Percentiles rank a stretch among this genome's conserved stretches.
Conservation (phyloP, 2,113 vertebrate species). For the Hirundichthys speculiger region DNA sequence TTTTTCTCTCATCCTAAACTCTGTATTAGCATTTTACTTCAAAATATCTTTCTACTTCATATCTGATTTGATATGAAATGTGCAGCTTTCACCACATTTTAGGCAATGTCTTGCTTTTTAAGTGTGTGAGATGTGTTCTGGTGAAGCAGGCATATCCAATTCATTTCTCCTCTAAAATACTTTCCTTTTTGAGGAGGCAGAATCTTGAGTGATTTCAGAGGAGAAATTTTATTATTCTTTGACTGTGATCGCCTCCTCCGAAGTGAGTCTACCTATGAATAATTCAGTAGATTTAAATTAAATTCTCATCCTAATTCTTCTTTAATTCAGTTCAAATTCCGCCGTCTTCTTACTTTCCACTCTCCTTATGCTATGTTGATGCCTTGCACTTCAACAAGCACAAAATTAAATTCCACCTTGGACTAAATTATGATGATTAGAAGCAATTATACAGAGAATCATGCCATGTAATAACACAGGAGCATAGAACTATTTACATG, state of each 20-base stretch:
- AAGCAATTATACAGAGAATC: conserved; percentile 10
- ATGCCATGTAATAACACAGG: background rate
- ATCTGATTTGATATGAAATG: background rate
- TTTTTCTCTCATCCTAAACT: too few species aligned
- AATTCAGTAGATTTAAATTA: conserved; percentile 50
- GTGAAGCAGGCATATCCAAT: background rate
- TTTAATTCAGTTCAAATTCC: conserved; percentile 33
- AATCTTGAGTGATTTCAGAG: conserved; percentile 27
- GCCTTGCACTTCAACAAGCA: conserved; percentile 25
- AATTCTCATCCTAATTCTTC: conserved; percentile 44
- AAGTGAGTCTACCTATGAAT: conserved; percentile 45
- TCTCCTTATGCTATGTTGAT: conserved; percentile 28
- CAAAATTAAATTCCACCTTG: conserved; percentile 35
- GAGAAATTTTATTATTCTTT: conserved; percentile 32
- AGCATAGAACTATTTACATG: conserved; percentile 17
- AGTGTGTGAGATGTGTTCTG: background rate
- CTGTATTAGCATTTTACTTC: background rate
- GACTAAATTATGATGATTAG: conserved; percentile 34
- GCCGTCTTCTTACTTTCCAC: conserved; percentile 5
- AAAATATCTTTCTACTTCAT: background rate
- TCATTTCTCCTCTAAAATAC: conserved; percentile 1
- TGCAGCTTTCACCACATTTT: conserved; percentile 1
- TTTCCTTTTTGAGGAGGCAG: conserved; percentile 5
- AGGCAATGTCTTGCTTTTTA: conserved; percentile 2
- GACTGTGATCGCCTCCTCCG: conserved; percentile 35